Conservation (phyloP, 1,140 invertebrate genomes). For the Schlechtendalia chinensis region DNA sequence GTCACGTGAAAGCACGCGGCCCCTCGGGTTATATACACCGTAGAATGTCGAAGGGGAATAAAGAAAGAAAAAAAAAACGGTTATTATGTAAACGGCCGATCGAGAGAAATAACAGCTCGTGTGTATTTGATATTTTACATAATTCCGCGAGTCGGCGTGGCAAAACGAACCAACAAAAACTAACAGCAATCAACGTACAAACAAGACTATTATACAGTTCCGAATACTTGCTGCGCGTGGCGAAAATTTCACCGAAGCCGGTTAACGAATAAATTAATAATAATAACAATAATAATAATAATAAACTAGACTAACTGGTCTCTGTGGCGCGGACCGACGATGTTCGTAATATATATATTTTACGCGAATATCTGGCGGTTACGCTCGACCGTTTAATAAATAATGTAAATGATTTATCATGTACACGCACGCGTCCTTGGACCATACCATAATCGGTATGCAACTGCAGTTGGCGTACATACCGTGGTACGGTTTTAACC, state of each 20-base stretch:
- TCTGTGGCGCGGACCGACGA: background rate
- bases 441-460: slow-evolving; percentile 8
- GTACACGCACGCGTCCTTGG: slow-evolving; percentile 18
- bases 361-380: background rate
- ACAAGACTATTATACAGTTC: background rate
- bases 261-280: background rate
- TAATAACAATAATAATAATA: background rate
- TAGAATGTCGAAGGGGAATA: slow-evolving; percentile 10
- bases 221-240: no score
- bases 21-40: background rate
- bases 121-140: no score
- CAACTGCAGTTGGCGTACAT: background rate
- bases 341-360: background rate
- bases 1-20: slow-evolving; percentile 43
- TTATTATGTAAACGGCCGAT: slow-evolving; percentile 48
- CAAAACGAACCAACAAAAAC: no score
- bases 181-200: background rate
- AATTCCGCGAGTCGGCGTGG: no score
- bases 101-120: background rate
- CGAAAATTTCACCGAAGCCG: background rate
- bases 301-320: background rate
- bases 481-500: background rate
- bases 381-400: background rate
- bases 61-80: no score
- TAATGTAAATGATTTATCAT: background rate